Evolutionary conservation across 1,140 invertebrate species (phyloP).

Genomic region (Fopius arisanus): DNA sequence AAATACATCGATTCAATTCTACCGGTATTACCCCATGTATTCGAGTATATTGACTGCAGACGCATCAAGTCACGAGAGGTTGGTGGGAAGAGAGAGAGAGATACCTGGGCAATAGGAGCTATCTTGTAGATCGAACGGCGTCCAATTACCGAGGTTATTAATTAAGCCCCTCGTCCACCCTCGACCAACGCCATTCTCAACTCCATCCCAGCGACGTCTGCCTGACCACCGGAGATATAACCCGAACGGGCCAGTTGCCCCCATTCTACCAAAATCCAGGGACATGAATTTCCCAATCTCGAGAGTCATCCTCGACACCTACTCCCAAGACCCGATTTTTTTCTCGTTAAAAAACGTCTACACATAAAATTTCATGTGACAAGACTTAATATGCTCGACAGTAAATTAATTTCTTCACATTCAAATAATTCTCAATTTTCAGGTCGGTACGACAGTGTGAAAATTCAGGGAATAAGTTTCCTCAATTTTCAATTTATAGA

Average conservation of each 20-base stretch:
- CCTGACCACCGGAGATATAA: slow-evolving; percentile 51
- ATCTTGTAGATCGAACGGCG: slow-evolving; percentile 56
- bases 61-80: slow-evolving; percentile 11
- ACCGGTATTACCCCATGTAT: not conserved
- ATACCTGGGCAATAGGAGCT: slow-evolving; percentile 41
- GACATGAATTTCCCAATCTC: slow-evolving; percentile 39
- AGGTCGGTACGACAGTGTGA: too few relatives aligned
- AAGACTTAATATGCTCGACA: too few relatives aligned
- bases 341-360: too few relatives aligned
- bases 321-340: not conserved
- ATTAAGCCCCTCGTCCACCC: slow-evolving; percentile 48
- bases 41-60: not conserved
- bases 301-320: slow-evolving; percentile 34
- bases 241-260: slow-evolving; percentile 29
- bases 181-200: slow-evolving; percentile 45
- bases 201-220: slow-evolving; percentile 44
- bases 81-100: slow-evolving; percentile 37
- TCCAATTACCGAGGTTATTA: slow-evolving; percentile 60
- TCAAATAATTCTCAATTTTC: too few relatives aligned
- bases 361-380: too few relatives aligned
- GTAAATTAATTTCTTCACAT: too few relatives aligned
- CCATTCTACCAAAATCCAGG: slow-evolving; percentile 36
- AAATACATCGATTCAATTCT: slow-evolving; percentile 7
- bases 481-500: too few relatives aligned
- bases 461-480: too few relatives aligned